A percentile compares a stretch with the other conserved stretches of the same genome.
phyloP scores from a whole-genome alignment of 92 coral and sea anemone species.

The Phenganax subtilis region DNA sequence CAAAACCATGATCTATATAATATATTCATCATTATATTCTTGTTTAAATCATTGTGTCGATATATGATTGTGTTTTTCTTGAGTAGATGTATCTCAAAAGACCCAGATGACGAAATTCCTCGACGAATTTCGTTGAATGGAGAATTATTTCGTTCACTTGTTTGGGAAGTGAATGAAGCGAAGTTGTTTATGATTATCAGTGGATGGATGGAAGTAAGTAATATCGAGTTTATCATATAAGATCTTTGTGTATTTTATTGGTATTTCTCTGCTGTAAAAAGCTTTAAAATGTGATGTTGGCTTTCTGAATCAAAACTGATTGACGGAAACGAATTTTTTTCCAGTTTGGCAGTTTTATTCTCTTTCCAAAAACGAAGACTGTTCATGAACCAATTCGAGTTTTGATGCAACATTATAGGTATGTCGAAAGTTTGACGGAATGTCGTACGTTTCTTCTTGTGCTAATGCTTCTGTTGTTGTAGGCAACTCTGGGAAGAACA shows the following conservation, averaged over 20 bases:
- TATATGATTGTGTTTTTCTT: not conserved
- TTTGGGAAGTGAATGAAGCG: conserved; percentile 68
- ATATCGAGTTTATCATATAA: not conserved
- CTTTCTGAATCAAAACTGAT: not conserved
- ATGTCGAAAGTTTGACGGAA: not conserved
- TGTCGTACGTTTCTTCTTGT: not conserved
- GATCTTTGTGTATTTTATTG: not conserved
- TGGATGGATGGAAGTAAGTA: conserved; percentile 76
- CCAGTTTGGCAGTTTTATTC: conserved; percentile 72
- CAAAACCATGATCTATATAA: too few relatives aligned
- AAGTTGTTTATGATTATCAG: conserved; percentile 64
- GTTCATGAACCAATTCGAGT: conserved; percentile 58
- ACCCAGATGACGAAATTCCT: conserved; percentile 67
- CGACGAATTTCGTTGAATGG: conserved; percentile 66
- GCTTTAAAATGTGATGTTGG: not conserved
- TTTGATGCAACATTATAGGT: conserved; percentile 62
- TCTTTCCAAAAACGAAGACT: conserved; percentile 62
- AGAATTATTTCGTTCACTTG: conserved; percentile 61
- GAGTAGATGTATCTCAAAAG: conserved; percentile 57
- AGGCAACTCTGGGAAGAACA: conserved; percentile 44
- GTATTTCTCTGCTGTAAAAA: too few relatives aligned
- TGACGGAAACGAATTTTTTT: not conserved
- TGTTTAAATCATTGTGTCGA: not conserved
- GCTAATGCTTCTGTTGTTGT: not conserved
- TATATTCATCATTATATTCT: too few relatives aligned